These are phyloP conservation scores for Macquaria australasica DNA, from an alignment of 2,113 vertebrate species.

Conservation along the genomic window DNA sequence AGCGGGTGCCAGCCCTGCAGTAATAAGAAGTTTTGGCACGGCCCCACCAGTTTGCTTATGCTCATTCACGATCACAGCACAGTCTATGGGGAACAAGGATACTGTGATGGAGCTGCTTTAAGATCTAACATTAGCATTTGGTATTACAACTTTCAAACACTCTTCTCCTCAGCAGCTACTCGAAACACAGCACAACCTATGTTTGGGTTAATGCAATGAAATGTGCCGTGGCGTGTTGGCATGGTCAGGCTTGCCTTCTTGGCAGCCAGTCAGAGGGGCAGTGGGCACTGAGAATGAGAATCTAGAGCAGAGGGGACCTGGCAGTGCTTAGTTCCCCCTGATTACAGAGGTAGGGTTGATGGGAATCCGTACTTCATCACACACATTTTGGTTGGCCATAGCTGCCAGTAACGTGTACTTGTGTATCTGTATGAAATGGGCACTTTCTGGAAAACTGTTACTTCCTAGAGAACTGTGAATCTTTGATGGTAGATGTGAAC, in stretches of 20 bases:
- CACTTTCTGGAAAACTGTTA: not conserved
- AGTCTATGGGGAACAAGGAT: conserved; percentile 53
- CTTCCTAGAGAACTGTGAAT: not conserved
- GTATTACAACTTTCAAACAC: conserved; percentile 43
- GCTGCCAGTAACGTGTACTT: conserved; percentile 8
- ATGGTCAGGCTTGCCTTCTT: conserved; percentile 41
- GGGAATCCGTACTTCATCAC: conserved; percentile 24
- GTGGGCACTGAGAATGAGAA: conserved; percentile 53
- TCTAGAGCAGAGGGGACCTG: conserved; percentile 55
- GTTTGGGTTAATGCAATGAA: conserved; percentile 57
- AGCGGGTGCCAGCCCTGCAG: conserved; percentile 58
- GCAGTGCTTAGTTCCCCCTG: conserved; percentile 43
- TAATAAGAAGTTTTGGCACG: conserved; percentile 71
- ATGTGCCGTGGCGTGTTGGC: conserved; percentile 55
- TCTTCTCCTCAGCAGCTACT: conserved; percentile 13
- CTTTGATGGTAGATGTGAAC: not conserved
- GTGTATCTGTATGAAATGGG: conserved; percentile 1
- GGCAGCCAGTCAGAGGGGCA: conserved; percentile 59
- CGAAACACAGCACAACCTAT: conserved; percentile 32
- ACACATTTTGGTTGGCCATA: not conserved
- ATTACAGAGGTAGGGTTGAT: conserved; percentile 30
- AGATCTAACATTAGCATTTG: conserved; percentile 50
- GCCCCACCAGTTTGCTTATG: conserved; percentile 54
- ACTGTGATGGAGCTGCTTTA: conserved; percentile 41
- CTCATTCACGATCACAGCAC: conserved; percentile 61